Base-by-base conservation (phyloP, 2,113 vertebrate species). In the Leucosticte australis region DNA sequence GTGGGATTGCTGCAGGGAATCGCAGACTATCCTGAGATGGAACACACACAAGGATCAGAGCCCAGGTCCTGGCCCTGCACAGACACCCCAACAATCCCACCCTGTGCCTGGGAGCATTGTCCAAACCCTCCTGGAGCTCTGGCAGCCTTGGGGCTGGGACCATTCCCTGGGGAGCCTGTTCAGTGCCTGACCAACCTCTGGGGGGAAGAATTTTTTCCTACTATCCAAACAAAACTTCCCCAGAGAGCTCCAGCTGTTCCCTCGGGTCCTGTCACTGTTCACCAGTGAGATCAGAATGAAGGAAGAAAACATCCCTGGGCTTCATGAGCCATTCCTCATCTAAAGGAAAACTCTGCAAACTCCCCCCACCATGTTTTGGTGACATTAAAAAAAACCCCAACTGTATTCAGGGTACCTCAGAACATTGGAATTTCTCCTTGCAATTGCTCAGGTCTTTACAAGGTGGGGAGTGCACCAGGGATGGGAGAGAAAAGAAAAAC, bases 71-170 rank as follows among this genome's bases (percentile, higher is more conserved):
- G 44, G 13, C 24, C 5, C n/a, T 62, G 70, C 47, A 31, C 50
- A 56, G 63, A 26, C 10, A 10, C 33, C 33, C 62, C 71, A 35
- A 18, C 9, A 50, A 35, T 42, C 52, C 37, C 44, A 42, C 10
- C 9, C 18, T 1, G 13, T 22, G 23, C 16, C 53, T 30, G 20
- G 3, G n/a, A 47, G 4, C 0, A 0, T 3, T 62, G 11, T 31
- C 70, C 47, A 55, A 23, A 49, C 0, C 1, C 10, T 62, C 22
- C 55, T 31, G 64, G 22, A 83, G 31, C 27, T 63, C 22, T 49
- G 41, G 26, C 1, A 47, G n/a, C 17, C 26, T 27, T 49, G 26
- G n/a, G 26, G 10, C 24, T 15, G 10, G 11, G 41, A 1, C 12
- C 26, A 28, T 19, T 49, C 63, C 47, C 7, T 42, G 49, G 6